Conservation (phyloP, 2,113 vertebrate genomes). For the Capreolus pygargus region DNA sequence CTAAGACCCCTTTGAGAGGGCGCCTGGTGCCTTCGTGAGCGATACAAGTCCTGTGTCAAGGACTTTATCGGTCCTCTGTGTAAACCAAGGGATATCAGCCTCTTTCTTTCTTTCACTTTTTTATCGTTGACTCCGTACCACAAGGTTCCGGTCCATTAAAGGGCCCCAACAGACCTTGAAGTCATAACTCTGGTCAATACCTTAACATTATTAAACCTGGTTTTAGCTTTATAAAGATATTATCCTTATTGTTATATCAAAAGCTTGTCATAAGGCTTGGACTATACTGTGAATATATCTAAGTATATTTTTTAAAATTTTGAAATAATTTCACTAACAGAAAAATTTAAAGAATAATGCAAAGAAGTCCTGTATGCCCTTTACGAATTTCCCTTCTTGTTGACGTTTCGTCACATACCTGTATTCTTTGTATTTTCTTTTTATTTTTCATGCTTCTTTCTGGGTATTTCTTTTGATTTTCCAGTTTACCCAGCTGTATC, state of each 20-base stretch:
- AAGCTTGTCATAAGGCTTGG: not conserved
- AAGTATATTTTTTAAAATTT: not conserved
- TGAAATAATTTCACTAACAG: not conserved
- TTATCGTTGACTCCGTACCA: too few species aligned
- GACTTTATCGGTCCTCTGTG: too few species aligned
- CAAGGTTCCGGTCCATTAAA: too few species aligned
- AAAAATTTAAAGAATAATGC: not conserved
- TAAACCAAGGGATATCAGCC: too few species aligned
- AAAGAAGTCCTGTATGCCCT: not conserved
- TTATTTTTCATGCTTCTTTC: not conserved
- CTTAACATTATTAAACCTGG: not conserved
- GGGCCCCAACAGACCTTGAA: not conserved
- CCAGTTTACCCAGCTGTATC: not conserved
- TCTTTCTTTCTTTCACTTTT: too few species aligned
- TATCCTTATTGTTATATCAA: not conserved
- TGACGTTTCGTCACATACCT: not conserved
- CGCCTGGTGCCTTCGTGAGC: too few species aligned
- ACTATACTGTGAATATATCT: not conserved
- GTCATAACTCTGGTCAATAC: not conserved
- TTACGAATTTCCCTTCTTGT: not conserved
- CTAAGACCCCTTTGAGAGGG: too few species aligned
- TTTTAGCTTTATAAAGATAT: not conserved
- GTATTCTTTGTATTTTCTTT: not conserved
- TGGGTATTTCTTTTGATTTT: not conserved
- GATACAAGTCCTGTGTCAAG: too few species aligned